phyloP scores from a whole-genome alignment of 2,113 vertebrate species.

The Ondatra zibethicus region DNA sequence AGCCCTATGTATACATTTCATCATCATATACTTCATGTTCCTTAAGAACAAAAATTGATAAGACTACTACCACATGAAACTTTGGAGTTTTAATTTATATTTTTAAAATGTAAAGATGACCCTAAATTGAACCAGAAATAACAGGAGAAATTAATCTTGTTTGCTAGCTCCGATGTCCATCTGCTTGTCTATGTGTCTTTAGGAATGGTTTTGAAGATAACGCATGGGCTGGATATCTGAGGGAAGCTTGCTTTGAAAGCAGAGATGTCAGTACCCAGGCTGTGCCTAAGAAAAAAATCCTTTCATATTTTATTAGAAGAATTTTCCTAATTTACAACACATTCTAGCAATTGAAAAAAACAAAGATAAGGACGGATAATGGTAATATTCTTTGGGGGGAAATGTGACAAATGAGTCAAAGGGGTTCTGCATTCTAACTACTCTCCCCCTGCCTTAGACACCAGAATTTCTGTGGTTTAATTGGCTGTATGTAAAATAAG shows the following conservation, averaged over 20 bases:
- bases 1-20: not conserved
- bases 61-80: not conserved
- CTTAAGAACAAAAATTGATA: not conserved
- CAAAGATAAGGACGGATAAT: not conserved
- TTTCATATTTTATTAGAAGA: conserved; percentile 15
- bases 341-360: not conserved
- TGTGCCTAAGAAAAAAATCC: not conserved
- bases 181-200: too few relatives aligned
- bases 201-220: not conserved
- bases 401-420: conserved; percentile 42
- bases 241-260: not conserved
- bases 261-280: not conserved
- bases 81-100: not conserved
- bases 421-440: conserved; percentile 42
- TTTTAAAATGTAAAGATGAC: not conserved
- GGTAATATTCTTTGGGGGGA: conserved; percentile 33
- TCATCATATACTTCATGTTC: not conserved
- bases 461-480: conserved; percentile 63
- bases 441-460: conserved; percentile 39
- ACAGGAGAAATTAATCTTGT: not conserved
- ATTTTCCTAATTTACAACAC: conserved; percentile 28
- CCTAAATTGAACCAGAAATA: not conserved
- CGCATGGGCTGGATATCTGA: not conserved
- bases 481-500: conserved; percentile 64
- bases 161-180: not conserved